Conservation (phyloP, 2,888 invertebrate genomes). For the Ochlodes sylvanus region DNA sequence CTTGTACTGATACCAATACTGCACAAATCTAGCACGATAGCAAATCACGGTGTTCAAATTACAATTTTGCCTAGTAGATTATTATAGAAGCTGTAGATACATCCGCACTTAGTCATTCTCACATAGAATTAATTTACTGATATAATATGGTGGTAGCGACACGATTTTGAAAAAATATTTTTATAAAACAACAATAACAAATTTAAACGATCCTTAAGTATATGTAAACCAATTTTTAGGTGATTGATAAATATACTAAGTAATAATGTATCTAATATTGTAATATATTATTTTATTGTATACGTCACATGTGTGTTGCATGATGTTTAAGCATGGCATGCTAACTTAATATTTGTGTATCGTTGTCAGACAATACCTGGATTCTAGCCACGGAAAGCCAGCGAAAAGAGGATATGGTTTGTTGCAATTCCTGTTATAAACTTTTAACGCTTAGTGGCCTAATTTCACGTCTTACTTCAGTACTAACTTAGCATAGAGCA, state of each 20-base stretch:
- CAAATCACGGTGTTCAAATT: constrained; percentile 35
- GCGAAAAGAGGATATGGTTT: constrained; percentile 74
- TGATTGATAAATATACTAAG: constrained; percentile 25
- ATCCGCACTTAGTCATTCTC: constrained; percentile 34
- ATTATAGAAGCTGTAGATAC: constrained; percentile 31
- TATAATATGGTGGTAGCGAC: constrained; percentile 38
- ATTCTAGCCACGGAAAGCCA: constrained; percentile 81
- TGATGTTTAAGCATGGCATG: constrained; percentile 81
- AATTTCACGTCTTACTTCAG: constrained; percentile 31
- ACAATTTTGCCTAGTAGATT: constrained; percentile 38
- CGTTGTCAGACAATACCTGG: constrained; percentile 83
- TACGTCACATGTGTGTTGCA: constrained; percentile 63
- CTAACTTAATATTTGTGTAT: constrained; percentile 78
- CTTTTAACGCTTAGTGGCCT: constrained; percentile 32
- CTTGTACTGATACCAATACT: constrained; percentile 8
- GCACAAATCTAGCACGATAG: constrained; percentile 33
- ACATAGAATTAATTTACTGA: constrained; percentile 38
- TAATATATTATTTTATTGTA: constrained; percentile 49
- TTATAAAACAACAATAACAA: constrained; percentile 16
- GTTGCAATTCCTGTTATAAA: constrained; percentile 69
- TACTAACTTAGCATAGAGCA: constrained; percentile 34
- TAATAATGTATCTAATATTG: constrained; percentile 28
- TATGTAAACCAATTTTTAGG: constrained; percentile 19
- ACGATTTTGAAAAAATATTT: constrained; percentile 15
- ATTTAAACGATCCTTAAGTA: constrained; percentile 3